Conservation (phyloP, 2,888 invertebrate genomes). For the Drosophila parthenogenetica region DNA sequence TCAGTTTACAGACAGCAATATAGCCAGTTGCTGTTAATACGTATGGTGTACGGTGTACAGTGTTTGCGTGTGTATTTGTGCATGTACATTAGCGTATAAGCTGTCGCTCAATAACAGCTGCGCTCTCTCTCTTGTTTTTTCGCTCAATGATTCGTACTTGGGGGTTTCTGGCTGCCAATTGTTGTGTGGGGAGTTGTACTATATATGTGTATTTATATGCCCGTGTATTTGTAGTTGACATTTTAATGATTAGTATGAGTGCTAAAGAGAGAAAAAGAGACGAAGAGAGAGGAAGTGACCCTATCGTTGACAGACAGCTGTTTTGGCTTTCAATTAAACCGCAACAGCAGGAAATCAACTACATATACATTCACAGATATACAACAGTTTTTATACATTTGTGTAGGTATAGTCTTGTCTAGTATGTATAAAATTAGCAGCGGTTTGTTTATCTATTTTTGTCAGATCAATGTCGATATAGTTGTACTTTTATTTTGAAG, state of each 20-base stretch:
- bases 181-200: slow-evolving; percentile 66
- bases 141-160: slow-evolving; percentile 21
- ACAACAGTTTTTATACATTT: slow-evolving; percentile 7
- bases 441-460: slow-evolving; percentile 31
- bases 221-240: slow-evolving; percentile 58
- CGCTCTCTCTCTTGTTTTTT: slow-evolving; percentile 31
- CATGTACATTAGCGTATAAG: slow-evolving; percentile 1
- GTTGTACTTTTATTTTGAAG: slow-evolving; percentile 12
- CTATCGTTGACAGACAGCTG: slow-evolving; percentile 67
- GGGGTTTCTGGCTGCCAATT: slow-evolving; percentile 45
- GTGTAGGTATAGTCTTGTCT: neutral
- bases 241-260: slow-evolving; percentile 48
- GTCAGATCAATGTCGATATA: slow-evolving; percentile 23
- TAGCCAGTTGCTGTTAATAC: neutral
- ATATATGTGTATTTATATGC: slow-evolving; percentile 10
- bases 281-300: slow-evolving; percentile 15
- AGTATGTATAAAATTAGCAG: slow-evolving; percentile 21
- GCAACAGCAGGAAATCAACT: slow-evolving; percentile 63
- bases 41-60: neutral
- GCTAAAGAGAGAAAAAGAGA: slow-evolving; percentile 12
- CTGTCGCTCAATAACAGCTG: slow-evolving; percentile 26
- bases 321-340: slow-evolving; percentile 66
- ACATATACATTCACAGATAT: neutral
- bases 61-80: neutral
- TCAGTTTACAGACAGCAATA: slow-evolving; percentile 7